Evolutionary conservation across 2,113 vertebrate genomes (phyloP), one percentile per base, ranked within the genome.

Genomic region (Charadrius vociferus): DNA sequence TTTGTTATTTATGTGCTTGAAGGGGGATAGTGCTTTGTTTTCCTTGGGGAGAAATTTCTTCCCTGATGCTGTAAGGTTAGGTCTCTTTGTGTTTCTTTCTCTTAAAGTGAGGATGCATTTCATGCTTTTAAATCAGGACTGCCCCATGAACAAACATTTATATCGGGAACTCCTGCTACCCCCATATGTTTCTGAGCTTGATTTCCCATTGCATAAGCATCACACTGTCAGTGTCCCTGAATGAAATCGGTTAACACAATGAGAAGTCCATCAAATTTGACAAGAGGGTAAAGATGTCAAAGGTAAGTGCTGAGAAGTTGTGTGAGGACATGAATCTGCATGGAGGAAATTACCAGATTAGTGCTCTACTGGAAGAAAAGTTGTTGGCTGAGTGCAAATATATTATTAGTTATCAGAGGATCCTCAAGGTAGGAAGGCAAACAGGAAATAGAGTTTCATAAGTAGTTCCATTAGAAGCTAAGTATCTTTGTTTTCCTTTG

Each of bases 191-290:
- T 58, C 27, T 37, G 17, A 43, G 24, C 45, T 85, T 2, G 0
- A 6, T 91, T 70, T 96, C 43, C 39, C 14, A 6, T 59, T 68
- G 70, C 62, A 12, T 65, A 47, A 59, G 49, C 17, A 55, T 52
- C 30, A 27, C 21, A 1, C 4, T 0, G 1, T n/a, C 36, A 37
- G 19, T 55, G 45, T 13, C 17, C 24, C 21, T 55, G 49, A 34
- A 34, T 2, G 4, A 72, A 82, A 34, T 16, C 27, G 43, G n/a
- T 67, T 34, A 87, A 2, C 8, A 7, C 15, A 6, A 32, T 47
- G 52, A 34, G 39, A 81, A 90, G 36, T n/a, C 70, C 8, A 3
- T 94, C 34, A 37, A 2, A 9, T 82, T 79, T 68, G 58, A 41
- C 9, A 36, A 5, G 27, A 41, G 30, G 22, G 36, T 67, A 12